Conservation (phyloP, 2,113 vertebrate genomes). For the Agelaius phoeniceus region DNA sequence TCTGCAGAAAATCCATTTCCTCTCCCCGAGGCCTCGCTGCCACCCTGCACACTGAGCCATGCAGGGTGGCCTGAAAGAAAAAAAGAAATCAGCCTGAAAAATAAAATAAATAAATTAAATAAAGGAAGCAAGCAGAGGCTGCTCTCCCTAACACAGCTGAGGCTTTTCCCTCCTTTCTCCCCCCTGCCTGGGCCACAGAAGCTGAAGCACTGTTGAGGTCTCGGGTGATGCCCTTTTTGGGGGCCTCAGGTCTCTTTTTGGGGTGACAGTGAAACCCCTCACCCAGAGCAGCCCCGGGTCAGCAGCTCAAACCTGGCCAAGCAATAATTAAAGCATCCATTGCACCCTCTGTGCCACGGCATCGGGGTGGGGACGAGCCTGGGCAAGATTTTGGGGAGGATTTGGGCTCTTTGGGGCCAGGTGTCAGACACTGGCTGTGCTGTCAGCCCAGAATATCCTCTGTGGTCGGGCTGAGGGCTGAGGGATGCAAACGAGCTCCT, state of each 20-base stretch:
- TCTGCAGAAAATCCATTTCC: no score
- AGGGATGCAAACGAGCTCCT: conserved; percentile 48
- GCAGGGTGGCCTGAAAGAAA: not conserved
- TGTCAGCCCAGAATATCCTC: conserved; percentile 40
- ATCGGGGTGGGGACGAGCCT: not conserved
- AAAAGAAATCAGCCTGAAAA: not conserved
- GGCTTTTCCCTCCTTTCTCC: not conserved
- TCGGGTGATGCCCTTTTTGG: not conserved
- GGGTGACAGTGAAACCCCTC: not conserved
- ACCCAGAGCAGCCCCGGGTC: fast-evolving
- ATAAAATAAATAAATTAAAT: not conserved
- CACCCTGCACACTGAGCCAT: not conserved
- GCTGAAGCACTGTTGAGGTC: fast-evolving
- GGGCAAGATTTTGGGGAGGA: not conserved
- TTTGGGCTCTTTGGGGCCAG: not conserved
- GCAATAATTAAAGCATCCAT: not conserved
- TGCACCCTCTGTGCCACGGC: fast-evolving
- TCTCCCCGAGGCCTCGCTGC: no score
- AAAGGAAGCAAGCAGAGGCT: not conserved
- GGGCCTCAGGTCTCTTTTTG: not conserved
- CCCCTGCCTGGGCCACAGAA: not conserved
- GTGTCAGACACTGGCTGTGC: not conserved
- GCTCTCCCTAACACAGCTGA: not conserved
- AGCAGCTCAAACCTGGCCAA: not conserved
- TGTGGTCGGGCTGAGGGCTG: conserved; percentile 22